Percentiles rank a stretch among this genome's conserved stretches.
Conservation (phyloP, 2,888 invertebrate genomes). For the Drosophila nr. perissopoda region DNA sequence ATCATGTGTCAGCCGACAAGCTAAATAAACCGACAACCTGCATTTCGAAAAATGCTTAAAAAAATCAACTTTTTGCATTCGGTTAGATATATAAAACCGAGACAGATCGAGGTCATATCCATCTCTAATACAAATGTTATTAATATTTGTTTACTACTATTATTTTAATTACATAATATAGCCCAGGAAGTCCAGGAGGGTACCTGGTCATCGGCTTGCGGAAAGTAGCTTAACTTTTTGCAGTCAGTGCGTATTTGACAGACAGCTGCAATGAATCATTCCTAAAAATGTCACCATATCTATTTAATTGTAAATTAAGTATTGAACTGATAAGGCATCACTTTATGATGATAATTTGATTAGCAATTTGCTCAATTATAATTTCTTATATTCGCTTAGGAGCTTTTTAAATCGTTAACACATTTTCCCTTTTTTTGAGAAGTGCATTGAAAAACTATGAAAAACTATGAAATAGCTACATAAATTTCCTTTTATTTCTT, state of each 20-base stretch:
- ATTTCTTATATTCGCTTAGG: not conserved
- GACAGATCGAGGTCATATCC: not conserved
- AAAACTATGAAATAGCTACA: not conserved
- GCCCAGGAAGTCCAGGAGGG: not conserved
- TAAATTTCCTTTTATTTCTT: not conserved
- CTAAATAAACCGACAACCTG: conserved; percentile 32
- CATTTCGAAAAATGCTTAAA: conserved; percentile 21
- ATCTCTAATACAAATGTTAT: not conserved
- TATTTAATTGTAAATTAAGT: conserved; percentile 16
- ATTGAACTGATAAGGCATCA: conserved; percentile 23
- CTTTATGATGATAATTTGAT: conserved; percentile 4
- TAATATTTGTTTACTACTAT: not conserved
- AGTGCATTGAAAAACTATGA: not conserved
- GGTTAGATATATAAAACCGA: not conserved
- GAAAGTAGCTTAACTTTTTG: not conserved
- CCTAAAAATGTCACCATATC: conserved; percentile 31
- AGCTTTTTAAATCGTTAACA: not conserved
- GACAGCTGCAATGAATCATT: conserved; percentile 27
- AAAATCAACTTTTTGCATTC: not conserved
- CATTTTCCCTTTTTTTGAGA: not conserved
- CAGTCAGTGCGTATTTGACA: conserved; percentile 1
- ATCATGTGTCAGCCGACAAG: conserved; percentile 46
- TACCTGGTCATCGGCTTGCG: not conserved
- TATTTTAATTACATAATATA: not conserved
- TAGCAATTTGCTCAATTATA: not conserved